phyloP scores from a whole-genome alignment of 2,888 invertebrate genomes.

The Macrophya alboannulata region DNA sequence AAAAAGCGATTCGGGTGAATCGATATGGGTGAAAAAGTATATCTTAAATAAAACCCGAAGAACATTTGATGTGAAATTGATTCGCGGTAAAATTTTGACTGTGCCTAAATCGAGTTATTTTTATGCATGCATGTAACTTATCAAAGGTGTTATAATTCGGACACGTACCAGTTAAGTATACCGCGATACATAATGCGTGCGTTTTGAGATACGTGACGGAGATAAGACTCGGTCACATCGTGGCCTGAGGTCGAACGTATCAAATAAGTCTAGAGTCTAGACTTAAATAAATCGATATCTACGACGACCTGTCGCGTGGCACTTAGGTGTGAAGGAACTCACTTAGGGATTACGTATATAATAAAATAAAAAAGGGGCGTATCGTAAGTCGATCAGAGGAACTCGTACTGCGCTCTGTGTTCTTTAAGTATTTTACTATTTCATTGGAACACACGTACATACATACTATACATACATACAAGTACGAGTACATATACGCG shows the following conservation, averaged over 20 bases:
- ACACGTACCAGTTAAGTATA: background rate
- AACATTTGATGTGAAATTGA: background rate
- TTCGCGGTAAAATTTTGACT: background rate
- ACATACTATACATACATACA: background rate
- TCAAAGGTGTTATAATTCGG: constrained; percentile 1
- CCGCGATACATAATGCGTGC: background rate
- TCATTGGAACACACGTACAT: background rate
- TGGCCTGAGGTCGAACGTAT: constrained; percentile 44
- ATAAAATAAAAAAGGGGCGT: constrained; percentile 26
- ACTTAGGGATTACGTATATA: constrained; percentile 50
- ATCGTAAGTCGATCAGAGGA: constrained; percentile 44
- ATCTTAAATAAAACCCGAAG: background rate
- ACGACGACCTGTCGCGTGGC: constrained; percentile 50
- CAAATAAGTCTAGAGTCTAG: constrained; percentile 53
- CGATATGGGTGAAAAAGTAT: background rate
- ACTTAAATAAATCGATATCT: constrained; percentile 51
- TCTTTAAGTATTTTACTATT: background rate
- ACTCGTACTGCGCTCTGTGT: constrained; percentile 1
- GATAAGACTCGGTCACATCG: constrained; percentile 48
- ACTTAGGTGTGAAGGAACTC: constrained; percentile 49
- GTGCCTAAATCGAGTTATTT: background rate
- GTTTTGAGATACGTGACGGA: constrained; percentile 17
- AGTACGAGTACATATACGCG: background rate
- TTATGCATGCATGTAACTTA: background rate
- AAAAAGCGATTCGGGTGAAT: background rate